Evolutionary conservation across 2,113 vertebrate genomes (phyloP).

Genomic region (Montifringilla adamsi): DNA sequence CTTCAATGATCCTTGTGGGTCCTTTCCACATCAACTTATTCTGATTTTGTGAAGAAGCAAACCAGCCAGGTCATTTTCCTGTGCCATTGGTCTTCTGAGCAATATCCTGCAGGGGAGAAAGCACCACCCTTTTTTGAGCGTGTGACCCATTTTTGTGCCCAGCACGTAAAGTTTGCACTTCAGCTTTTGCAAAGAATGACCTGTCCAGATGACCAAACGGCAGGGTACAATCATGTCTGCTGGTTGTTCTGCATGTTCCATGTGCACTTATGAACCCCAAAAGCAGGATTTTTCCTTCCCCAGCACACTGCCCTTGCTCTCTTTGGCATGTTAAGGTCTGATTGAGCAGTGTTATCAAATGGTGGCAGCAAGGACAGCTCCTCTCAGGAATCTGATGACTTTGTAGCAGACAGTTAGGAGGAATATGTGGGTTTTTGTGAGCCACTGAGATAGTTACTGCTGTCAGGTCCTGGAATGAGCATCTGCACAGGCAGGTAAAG

Average conservation of each 20-base stretch:
- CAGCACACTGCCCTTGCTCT: neutral
- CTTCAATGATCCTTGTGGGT: neutral
- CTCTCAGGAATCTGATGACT: neutral
- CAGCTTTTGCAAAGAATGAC: neutral
- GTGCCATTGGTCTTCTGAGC: neutral
- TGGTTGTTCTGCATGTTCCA: neutral
- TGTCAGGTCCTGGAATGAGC: neutral
- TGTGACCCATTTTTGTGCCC: neutral
- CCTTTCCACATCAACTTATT: neutral
- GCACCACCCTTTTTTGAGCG: fast-evolving
- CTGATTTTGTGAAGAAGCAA: neutral
- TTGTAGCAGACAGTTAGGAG: neutral
- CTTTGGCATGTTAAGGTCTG: fast-evolving
- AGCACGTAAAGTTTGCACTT: neutral
- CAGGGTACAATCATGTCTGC: fast-evolving
- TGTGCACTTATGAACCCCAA: fast-evolving
- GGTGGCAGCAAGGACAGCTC: neutral
- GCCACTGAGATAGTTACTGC: neutral
- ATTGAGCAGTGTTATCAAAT: fast-evolving
- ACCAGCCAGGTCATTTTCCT: neutral
- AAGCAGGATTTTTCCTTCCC: neutral
- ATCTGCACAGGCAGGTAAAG: neutral
- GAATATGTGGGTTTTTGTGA: too few relatives aligned
- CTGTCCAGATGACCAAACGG: neutral
- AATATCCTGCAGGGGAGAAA: neutral